Conservation (phyloP, 2,888 invertebrate species). For the Acholoe squamosa region DNA sequence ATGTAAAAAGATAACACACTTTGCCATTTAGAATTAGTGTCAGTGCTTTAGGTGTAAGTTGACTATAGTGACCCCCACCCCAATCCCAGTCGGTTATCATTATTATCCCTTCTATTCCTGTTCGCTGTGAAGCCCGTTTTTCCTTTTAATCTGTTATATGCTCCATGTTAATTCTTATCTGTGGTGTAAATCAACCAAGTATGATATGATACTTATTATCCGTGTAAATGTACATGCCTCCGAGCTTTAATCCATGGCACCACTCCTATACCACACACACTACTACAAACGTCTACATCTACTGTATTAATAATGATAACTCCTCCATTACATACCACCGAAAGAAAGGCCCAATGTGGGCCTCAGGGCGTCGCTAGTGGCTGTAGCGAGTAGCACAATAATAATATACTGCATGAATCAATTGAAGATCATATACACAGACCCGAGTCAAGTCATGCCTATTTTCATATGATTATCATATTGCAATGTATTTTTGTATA, state of each 20-base stretch:
- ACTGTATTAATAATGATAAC: conserved; percentile 1
- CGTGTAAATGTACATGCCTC: conserved; percentile 33
- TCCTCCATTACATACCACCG: conserved; percentile 47
- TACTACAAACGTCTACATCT: neutral
- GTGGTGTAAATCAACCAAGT: conserved; percentile 33
- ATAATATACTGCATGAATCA: conserved; percentile 41
- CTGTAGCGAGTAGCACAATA: neutral
- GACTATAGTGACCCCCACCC: conserved; percentile 25
- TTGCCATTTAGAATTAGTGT: conserved; percentile 13
- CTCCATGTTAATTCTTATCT: conserved; percentile 35
- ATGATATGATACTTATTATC: conserved; percentile 26
- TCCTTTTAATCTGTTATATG: conserved; percentile 31
- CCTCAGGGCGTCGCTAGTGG: neutral
- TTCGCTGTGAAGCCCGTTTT: conserved; percentile 12
- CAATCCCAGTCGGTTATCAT: conserved; percentile 5
- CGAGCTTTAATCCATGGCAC: conserved; percentile 29
- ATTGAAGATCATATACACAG: conserved; percentile 48
- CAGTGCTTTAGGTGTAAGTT: conserved; percentile 50
- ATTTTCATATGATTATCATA: conserved; percentile 66
- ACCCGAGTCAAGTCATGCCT: conserved; percentile 61
- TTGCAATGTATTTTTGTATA: conserved; percentile 67
- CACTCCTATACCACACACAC: neutral
- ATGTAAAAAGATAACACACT: neutral
- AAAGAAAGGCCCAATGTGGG: conserved; percentile 7
- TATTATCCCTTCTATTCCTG: conserved; percentile 9